Conservation (phyloP, 2,888 invertebrate genomes). For the Ornithoptera priamus region DNA sequence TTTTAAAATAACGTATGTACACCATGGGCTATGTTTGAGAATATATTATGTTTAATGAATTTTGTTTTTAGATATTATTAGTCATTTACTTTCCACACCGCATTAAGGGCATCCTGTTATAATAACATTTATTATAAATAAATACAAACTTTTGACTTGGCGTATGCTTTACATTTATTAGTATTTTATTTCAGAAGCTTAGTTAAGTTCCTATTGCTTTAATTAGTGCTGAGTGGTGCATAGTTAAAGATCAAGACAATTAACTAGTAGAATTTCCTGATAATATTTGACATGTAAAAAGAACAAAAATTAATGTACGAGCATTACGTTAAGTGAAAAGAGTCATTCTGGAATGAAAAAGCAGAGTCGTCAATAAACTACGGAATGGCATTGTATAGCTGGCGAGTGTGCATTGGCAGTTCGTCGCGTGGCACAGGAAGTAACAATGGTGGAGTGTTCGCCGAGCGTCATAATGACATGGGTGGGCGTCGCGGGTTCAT, state of each 20-base stretch:
- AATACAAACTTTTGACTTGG: no score
- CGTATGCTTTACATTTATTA: no score
- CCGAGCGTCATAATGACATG: conserved; percentile 62
- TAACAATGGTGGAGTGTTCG: conserved; percentile 61
- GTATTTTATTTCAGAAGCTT: no score
- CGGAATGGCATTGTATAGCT: conserved; percentile 25
- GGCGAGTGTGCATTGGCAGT: conserved; percentile 25
- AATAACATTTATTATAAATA: no score
- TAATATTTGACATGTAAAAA: conserved; percentile 1
- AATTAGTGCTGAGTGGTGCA: no score
- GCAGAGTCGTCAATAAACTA: conserved; percentile 20
- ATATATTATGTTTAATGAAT: no score
- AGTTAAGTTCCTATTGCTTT: no score
- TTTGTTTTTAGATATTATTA: no score
- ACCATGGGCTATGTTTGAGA: no score
- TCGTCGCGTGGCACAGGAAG: conserved; percentile 46
- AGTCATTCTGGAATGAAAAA: conserved; percentile 18
- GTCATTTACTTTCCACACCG: no score
- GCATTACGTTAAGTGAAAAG: conserved; percentile 17
- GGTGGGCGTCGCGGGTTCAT: conserved; percentile 71
- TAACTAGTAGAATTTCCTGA: neutral
- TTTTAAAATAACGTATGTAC: no score
- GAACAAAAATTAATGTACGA: conserved; percentile 1
- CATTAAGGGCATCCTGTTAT: no score
- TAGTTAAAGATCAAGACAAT: neutral